Base-by-base conservation (phyloP, 2,888 invertebrate genomes). In the Caenorhabditis japonica region DNA sequence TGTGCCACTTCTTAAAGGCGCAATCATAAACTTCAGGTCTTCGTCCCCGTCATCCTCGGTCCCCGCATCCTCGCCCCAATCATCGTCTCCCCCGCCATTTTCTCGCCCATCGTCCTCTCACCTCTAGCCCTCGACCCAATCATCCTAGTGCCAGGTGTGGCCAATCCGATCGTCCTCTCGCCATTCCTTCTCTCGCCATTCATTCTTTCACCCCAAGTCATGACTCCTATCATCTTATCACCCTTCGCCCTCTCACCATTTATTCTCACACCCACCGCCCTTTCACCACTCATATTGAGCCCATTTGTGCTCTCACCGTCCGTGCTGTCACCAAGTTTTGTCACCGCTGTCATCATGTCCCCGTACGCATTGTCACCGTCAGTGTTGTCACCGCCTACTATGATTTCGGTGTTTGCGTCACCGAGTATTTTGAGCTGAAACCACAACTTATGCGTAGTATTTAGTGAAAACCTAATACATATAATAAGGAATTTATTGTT, bases 341-440 rank as follows among this genome's bases (percentile, higher is more conserved):
- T 82, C 17, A 75, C 75, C 4, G 83, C 80, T 17, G 66, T 83
- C 1, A 61, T 83, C 12, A 33, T 83, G 33, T 74, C 74, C 0
- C 83, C 83, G 7, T 83, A 83, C 39, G 81, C 83, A 1, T 39
- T 84, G 13, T 77, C 77, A 4, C 77, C 77, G 0, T 64, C 60
- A 21, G 49, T 77, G 3, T 8, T 56, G 3, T 77, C 77, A 0
- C 60, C 74, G 19, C 71, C 71, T 1, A 68, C 66, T 12, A 59
- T 64, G 59, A 62, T 74, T 33, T 61, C 74, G n/a, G 74, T 77
- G 30, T 64, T 77, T 34, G 77, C 77, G 0, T 77, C 77, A 8
- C 77, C 77, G 5, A 76, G 76, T 56, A 55, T 64, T 3, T 17
- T 64, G n/a, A n/a, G n/a, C n/a, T n/a, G n/a, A n/a, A n/a, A n/a